Conservation (phyloP, 2,797 vertebrate genomes). For the Apodemus agrarius region DNA sequence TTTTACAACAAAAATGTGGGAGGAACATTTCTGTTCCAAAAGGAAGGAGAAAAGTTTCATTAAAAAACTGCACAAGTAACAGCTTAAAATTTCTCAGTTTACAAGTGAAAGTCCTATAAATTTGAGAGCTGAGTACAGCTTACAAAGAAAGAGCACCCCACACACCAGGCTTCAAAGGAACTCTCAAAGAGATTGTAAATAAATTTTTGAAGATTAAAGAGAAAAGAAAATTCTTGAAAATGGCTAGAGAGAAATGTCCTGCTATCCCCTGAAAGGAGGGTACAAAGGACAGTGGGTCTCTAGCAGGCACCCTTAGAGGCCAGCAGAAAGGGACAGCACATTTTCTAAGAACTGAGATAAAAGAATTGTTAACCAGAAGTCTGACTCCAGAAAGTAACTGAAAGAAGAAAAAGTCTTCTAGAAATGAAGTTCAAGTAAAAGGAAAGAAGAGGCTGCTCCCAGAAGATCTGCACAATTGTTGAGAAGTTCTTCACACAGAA, state of each 20-base stretch:
- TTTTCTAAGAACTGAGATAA: not conserved
- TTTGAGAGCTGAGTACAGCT: not conserved
- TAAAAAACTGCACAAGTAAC: conserved; percentile 46
- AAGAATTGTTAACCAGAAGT: not conserved
- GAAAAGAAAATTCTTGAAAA: conserved; percentile 25
- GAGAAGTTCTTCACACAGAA: not conserved
- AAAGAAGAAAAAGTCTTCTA: not conserved
- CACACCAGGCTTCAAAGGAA: not conserved
- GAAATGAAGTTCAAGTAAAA: not conserved
- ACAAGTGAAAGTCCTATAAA: conserved; percentile 19
- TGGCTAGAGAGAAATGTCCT: not conserved
- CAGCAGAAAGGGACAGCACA: not conserved
- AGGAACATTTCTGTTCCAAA: not conserved
- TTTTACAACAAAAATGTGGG: not conserved
- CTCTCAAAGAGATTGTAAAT: conserved; percentile 9
- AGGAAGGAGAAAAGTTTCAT: not conserved
- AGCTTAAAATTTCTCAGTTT: not conserved
- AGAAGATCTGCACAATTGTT: not conserved
- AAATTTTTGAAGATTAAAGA: conserved; percentile 1
- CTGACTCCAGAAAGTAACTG: not conserved
- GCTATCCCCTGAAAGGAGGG: not conserved
- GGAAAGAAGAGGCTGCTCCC: not conserved
- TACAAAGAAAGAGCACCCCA: not conserved
- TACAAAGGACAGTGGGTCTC: not conserved
- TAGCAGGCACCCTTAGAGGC: not conserved